Evolutionary conservation across 2,888 invertebrate species (phyloP).

Genomic region (Corbicula japonica): DNA sequence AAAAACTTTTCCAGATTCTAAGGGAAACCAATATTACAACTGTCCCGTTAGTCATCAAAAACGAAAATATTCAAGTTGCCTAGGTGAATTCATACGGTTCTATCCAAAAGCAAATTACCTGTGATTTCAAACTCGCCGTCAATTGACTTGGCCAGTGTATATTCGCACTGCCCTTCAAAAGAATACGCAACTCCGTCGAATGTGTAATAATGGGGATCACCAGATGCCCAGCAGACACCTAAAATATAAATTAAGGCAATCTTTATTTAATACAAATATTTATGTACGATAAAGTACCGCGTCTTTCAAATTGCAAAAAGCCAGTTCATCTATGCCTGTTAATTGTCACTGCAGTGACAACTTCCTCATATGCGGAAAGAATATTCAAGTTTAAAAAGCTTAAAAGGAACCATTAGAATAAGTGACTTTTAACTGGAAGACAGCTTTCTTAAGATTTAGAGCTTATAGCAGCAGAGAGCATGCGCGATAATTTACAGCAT

Average conservation of each 20-base stretch:
- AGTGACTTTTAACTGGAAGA: too few relatives aligned
- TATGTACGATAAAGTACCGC: not conserved
- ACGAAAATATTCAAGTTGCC: not conserved
- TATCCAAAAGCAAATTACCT: conserved; percentile 7
- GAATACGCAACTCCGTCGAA: conserved; percentile 94
- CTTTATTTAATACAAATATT: not conserved
- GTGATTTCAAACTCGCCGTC: conserved; percentile 23
- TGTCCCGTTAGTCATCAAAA: not conserved
- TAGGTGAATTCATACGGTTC: not conserved
- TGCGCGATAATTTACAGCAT: too few relatives aligned
- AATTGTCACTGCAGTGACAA: not conserved
- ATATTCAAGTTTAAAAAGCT: not conserved
- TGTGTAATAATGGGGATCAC: conserved; percentile 95
- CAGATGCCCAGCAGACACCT: conserved; percentile 92
- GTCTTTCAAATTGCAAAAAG: not conserved
- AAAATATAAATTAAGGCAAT: too few relatives aligned
- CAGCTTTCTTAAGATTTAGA: too few relatives aligned
- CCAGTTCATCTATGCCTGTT: not conserved
- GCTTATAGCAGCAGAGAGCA: too few relatives aligned
- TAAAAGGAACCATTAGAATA: not conserved
- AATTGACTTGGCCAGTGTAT: conserved; percentile 87
- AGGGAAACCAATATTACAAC: not conserved
- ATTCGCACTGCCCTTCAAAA: conserved; percentile 95
- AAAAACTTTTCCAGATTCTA: not conserved
- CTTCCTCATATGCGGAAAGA: not conserved